These are phyloP conservation scores for Merodon equestris DNA, from an alignment of 2,888 invertebrate genomes.

Conservation along the genomic window DNA sequence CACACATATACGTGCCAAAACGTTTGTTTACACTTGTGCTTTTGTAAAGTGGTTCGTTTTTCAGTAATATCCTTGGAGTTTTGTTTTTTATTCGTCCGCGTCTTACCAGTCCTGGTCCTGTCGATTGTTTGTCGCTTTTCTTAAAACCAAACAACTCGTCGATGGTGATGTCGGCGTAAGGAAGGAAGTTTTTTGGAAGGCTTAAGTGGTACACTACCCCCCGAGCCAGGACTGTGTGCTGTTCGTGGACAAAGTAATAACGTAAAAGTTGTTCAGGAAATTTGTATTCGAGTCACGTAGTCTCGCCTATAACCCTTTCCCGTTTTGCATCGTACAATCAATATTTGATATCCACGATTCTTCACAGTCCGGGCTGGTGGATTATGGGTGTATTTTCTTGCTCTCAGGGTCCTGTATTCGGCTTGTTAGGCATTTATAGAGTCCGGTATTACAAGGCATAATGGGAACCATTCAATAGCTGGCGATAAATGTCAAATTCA, in stretches of 20 bases:
- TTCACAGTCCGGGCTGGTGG: neutral
- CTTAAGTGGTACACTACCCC: slow-evolving; percentile 56
- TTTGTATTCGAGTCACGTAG: slow-evolving; percentile 74
- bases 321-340: slow-evolving; percentile 36
- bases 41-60: slow-evolving; percentile 63
- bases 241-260: slow-evolving; percentile 60
- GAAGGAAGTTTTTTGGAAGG: slow-evolving; percentile 59
- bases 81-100: slow-evolving; percentile 19
- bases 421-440: slow-evolving; percentile 55
- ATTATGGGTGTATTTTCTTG: neutral
- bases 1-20: neutral
- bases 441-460: slow-evolving; percentile 27
- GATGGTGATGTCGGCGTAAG: slow-evolving; percentile 16
- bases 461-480: slow-evolving; percentile 52
- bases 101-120: slow-evolving; percentile 34
- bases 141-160: slow-evolving; percentile 52
- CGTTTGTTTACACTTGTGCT: slow-evolving; percentile 66
- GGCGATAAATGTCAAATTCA: slow-evolving; percentile 59
- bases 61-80: slow-evolving; percentile 48
- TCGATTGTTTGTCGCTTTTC: slow-evolving; percentile 66
- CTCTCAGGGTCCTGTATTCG: slow-evolving; percentile 50
- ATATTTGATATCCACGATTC: slow-evolving; percentile 59
- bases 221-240: slow-evolving; percentile 7
- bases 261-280: slow-evolving; percentile 56
- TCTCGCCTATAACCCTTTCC: slow-evolving; percentile 70